Conservation (phyloP, 2,888 invertebrate genomes). For the Molanna angustata region DNA sequence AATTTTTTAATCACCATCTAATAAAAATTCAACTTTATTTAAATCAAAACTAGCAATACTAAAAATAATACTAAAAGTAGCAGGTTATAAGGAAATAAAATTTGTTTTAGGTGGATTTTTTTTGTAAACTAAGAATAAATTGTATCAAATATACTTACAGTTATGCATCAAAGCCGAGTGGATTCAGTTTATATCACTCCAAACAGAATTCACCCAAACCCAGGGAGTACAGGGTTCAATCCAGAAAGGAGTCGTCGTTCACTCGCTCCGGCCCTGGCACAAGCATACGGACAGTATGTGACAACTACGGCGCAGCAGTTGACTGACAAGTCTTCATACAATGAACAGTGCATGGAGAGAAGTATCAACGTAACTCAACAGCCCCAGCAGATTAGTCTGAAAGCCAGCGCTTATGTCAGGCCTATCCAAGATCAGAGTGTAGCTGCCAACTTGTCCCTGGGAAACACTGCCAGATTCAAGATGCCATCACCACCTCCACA, state of each 20-base stretch:
- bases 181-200: too few relatives aligned
- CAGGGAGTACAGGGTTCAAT: too few relatives aligned
- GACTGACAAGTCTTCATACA: constrained; percentile 32
- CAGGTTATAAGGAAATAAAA: too few relatives aligned
- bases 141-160: too few relatives aligned
- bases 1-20: too few relatives aligned
- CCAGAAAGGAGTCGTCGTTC: constrained; percentile 34
- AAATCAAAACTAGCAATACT: too few relatives aligned
- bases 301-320: constrained; percentile 36
- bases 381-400: constrained; percentile 34
- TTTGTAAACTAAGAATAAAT: too few relatives aligned
- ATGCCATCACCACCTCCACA: constrained; percentile 49
- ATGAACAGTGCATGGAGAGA: constrained; percentile 33
- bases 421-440: constrained; percentile 41
- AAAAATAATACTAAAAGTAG: too few relatives aligned
- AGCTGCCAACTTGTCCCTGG: constrained; percentile 21
- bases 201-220: too few relatives aligned
- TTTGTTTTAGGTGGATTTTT: too few relatives aligned
- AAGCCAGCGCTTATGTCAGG: constrained; percentile 43
- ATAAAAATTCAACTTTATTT: too few relatives aligned
- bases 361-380: constrained; percentile 34
- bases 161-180: too few relatives aligned
- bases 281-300: constrained; percentile 39
- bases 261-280: constrained; percentile 42
- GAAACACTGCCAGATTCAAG: constrained; percentile 42